These are phyloP conservation scores for Xestobium rufovillosum DNA, from an alignment of 2,888 invertebrate genomes.

Conservation along the genomic window DNA sequence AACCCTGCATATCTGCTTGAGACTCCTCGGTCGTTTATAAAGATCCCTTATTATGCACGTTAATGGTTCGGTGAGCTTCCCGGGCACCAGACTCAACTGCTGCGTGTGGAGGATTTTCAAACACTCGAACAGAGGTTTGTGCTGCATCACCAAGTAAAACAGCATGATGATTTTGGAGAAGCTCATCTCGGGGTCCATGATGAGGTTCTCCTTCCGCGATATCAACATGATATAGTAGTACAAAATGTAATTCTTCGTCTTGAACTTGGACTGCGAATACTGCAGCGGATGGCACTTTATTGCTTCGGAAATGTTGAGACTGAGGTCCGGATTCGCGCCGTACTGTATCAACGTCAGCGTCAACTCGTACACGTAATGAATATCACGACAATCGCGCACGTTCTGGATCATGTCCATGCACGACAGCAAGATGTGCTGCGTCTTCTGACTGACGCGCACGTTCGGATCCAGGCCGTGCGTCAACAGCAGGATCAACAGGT, in stretches of 20 bases:
- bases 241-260: slow-evolving; percentile 54
- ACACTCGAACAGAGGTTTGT: slow-evolving; percentile 57
- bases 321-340: slow-evolving; percentile 65
- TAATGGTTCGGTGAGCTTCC: slow-evolving; percentile 54
- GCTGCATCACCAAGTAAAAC: slow-evolving; percentile 60
- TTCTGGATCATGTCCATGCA: slow-evolving; percentile 63
- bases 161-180: slow-evolving; percentile 60
- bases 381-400: slow-evolving; percentile 57
- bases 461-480: slow-evolving; percentile 63
- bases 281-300: slow-evolving; percentile 39
- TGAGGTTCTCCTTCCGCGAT: slow-evolving; percentile 57
- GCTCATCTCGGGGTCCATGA: slow-evolving; percentile 54
- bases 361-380: slow-evolving; percentile 62
- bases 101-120: slow-evolving; percentile 59
- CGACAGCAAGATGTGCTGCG: slow-evolving; percentile 63
- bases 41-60: slow-evolving; percentile 56
- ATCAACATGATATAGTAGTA: slow-evolving; percentile 66
- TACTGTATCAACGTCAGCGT: slow-evolving; percentile 64
- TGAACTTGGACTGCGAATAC: slow-evolving; percentile 45
- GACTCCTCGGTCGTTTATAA: slow-evolving; percentile 57
- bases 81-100: slow-evolving; percentile 56
- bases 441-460: slow-evolving; percentile 50
- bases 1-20: slow-evolving; percentile 66
- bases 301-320: slow-evolving; percentile 46
- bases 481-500: slow-evolving; percentile 56